phyloP scores from a whole-genome alignment of 2,797 vertebrate genomes.

The Chaunax sp. region DNA sequence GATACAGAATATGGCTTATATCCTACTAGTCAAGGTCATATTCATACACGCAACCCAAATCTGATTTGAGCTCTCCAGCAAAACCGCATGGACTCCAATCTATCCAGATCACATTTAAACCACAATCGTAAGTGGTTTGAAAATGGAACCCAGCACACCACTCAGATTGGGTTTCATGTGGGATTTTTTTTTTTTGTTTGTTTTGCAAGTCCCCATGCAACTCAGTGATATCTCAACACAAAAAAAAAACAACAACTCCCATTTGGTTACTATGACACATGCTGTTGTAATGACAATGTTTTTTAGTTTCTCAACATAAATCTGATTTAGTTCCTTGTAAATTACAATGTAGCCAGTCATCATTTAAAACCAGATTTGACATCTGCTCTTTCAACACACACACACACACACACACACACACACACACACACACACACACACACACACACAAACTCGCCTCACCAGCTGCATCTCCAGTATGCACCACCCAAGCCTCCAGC shows the following conservation, averaged over 20 bases:
- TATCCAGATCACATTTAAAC: constrained; percentile 51
- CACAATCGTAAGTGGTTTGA: constrained; percentile 42
- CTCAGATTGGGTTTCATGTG: constrained; percentile 35
- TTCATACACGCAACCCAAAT: constrained; percentile 20
- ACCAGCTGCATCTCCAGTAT: constrained; percentile 61
- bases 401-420: too few species aligned
- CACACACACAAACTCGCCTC: constrained; percentile 34
- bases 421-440: too few species aligned
- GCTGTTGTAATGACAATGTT: neutral
- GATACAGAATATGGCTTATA: neutral
- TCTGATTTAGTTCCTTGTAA: neutral
- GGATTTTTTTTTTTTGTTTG: neutral
- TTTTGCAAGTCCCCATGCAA: constrained; percentile 7
- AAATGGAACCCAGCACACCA: constrained; percentile 23
- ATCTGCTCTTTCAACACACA: constrained; percentile 33
- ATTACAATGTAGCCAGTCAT: constrained; percentile 13
- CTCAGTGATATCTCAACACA: constrained; percentile 11
- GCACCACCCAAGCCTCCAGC: constrained; percentile 73
- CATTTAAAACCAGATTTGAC: constrained; percentile 20
- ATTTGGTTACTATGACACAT: constrained; percentile 2
- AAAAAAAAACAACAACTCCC: constrained; percentile 5
- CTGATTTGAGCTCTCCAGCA: constrained; percentile 35
- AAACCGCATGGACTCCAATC: constrained; percentile 41
- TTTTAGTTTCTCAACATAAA: neutral
- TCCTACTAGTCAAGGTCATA: constrained; percentile 1